Conservation (phyloP, 2,888 invertebrate species). For the Caenorhabditis auriculariae region DNA sequence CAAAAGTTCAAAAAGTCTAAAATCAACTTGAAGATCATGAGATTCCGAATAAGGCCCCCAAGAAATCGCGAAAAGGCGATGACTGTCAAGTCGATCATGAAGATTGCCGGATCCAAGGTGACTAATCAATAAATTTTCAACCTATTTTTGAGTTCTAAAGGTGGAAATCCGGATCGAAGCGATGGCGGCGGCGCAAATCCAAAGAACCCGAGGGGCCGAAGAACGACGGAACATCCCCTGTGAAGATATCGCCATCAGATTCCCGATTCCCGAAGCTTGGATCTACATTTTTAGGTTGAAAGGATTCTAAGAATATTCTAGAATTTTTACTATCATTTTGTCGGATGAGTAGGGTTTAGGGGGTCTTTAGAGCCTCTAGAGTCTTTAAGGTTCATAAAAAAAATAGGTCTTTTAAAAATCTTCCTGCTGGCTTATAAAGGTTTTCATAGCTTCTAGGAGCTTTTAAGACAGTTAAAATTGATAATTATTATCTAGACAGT, state of each 20-base stretch:
- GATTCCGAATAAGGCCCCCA: constrained; percentile 81
- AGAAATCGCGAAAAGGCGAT: constrained; percentile 93
- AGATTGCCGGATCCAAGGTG: constrained; percentile 62
- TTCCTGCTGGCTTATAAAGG: no score
- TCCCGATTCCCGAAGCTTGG: constrained; percentile 99
- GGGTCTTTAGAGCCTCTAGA: no score
- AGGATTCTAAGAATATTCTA: not conserved
- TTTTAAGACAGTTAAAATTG: no score
- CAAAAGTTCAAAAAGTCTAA: not conserved
- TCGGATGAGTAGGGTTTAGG: no score
- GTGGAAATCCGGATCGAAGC: constrained; percentile 93
- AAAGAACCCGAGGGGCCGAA: constrained; percentile 77
- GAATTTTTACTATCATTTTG: not conserved
- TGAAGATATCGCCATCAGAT: constrained; percentile 87
- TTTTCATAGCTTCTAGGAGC: no score
- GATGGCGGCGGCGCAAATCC: constrained; percentile 78
- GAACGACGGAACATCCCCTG: constrained; percentile 89
- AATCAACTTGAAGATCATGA: constrained; percentile 46
- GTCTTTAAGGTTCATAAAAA: no score
- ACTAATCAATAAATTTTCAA: not conserved
- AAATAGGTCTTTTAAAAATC: no score
- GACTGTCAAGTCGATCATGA: constrained; percentile 80
- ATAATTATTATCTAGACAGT: no score
- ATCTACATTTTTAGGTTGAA: constrained; percentile 85
- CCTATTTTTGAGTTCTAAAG: constrained; percentile 68